Evolutionary conservation across 2,888 invertebrate genomes (phyloP).

Genomic region (Epirrhoe alternata): DNA sequence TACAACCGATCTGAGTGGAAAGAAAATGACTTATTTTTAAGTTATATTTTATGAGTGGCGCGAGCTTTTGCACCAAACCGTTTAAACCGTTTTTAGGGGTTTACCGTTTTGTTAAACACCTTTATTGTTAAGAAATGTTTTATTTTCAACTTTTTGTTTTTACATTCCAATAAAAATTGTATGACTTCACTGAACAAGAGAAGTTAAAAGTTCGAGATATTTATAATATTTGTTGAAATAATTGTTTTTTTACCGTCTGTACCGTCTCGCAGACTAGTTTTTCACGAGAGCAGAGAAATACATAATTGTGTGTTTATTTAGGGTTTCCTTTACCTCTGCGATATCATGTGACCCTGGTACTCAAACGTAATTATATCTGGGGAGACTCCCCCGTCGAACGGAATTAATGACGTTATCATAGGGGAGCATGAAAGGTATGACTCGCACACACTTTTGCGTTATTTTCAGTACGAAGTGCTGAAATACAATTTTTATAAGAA

Average conservation of each 20-base stretch:
- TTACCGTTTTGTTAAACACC: too few species aligned
- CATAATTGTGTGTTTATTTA: conserved; percentile 74
- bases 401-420: conserved; percentile 32
- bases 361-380: conserved; percentile 64
- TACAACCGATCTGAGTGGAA: conserved; percentile 9
- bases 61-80: background rate
- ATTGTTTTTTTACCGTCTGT: conserved; percentile 49
- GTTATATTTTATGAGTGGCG: conserved; percentile 7
- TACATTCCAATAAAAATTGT: background rate
- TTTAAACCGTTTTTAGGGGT: too few species aligned
- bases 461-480: conserved; percentile 4
- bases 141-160: too few species aligned
- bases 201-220: background rate
- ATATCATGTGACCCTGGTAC: conserved; percentile 62
- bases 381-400: conserved; percentile 42
- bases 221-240: background rate
- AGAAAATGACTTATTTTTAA: conserved; percentile 13
- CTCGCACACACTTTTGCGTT: background rate
- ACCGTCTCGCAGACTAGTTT: conserved; percentile 59
- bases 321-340: conserved; percentile 61
- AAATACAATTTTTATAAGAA: background rate
- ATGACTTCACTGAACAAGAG: background rate
- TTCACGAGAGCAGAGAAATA: conserved; percentile 65
- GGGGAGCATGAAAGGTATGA: conserved; percentile 18
- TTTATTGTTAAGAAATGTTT: too few species aligned